Evolutionary conservation across 2,797 vertebrate genomes (phyloP), one percentile per base, ranked within the genome.

Genomic region (Podarcis siculus): DNA sequence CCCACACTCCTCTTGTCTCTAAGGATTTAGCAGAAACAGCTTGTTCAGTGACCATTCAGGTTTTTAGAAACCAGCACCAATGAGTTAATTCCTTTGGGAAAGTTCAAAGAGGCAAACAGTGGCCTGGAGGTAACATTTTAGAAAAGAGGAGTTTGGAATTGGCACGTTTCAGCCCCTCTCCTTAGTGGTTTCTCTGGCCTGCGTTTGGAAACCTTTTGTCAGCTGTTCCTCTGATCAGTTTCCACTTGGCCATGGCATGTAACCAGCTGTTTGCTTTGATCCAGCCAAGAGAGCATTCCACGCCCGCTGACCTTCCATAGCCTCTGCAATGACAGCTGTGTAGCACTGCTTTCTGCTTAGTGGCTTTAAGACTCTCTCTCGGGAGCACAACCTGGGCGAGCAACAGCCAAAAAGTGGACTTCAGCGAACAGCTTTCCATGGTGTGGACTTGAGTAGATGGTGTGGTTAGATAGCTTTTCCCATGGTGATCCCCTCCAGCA

Each of bases 401-500:
- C 30, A 58, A 10, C 27, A 78, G 82, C 82, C 91, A 86, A 92
- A 79, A 39, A 66, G n/a, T 23, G 89, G 75, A 30, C 30, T 32
- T 71, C 39, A 71, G 3, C 7, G 37, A 90, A 75, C 86, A 58
- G 69, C 8, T 73, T 27, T 83, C 37, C 39, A 71, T 32, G 17
- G 30, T 67, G 37, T 67, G 78, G 32, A 85, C 83, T 80, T 75
- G 49, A 58, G 83, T 42, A n/a, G 79, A 82, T 69, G 82, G 32
- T 69, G 32, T 69, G 42, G 71, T 76, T 77, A n/a, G 19, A 25
- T 25, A 32, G 32, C 27, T 77, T 85, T 87, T 80, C 86, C 86
- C 76, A 98, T 98, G 98, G 97, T 98, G 97, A 98, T 98, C 96
- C 98, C 97, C 79, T 98, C 97, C 95, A 97, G 97, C 61, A 96